Base-by-base conservation (phyloP, 2,888 invertebrate genomes). In the Machimus rusticus region DNA sequence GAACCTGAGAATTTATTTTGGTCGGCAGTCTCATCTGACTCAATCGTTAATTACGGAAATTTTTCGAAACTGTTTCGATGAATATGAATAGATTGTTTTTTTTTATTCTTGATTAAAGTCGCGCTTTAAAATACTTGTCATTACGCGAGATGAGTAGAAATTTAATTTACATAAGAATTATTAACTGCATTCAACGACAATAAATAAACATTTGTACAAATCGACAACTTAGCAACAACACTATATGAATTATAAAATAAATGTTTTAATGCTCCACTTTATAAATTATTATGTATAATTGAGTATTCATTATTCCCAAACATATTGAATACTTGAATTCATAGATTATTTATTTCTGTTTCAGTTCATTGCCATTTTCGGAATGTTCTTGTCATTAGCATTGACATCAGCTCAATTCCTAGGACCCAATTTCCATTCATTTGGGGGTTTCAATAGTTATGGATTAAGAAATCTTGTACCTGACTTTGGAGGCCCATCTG, bases 351-450 rank as follows among this genome's bases (percentile, higher is more conserved):
- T 66, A 19, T 23, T 66, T 12, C 82, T 39, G 19, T 91, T 92
- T 31, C 90, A 93, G 93, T 90, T 92, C 90, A 90, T 90, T 89
- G 90, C 91, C 87, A 89, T 91, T 77, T 90, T 91, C 88, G 91
- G 91, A 88, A 89, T 93, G 87, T 91, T 90, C 90, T 90, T 92
- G 90, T 91, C 91, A 74, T 89, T 92, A 89, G 90, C 91, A 87
- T 89, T 92, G 89, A 92, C 91, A 37, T 90, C 91, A 51, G 92
- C 92, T 86, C 93, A 93, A 90, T 91, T 91, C 88, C 90, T 91
- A 87, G 91, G 91, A 76, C 90, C 90, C 51, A 90, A 91, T 43
- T 91, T 91, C 39, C 66, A 74, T 78, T 28, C 66, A 9, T 84
- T 86, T 76, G 88, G 87, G 8, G 74, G 88, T 74, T 87, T 74